Conservation (phyloP, 2,888 invertebrate species). For the Unio pictorum region DNA sequence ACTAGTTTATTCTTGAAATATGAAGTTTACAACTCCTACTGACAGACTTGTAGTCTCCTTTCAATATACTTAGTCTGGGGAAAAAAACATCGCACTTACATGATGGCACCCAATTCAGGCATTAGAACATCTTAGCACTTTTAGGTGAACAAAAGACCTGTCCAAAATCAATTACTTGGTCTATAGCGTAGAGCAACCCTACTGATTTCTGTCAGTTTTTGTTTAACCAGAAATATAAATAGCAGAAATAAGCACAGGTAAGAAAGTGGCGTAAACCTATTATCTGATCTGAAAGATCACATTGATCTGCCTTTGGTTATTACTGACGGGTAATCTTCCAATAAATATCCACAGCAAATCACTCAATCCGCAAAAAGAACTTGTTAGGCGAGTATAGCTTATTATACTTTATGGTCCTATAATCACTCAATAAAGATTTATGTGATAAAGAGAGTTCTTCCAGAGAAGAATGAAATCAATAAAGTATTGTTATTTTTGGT, state of each 20-base stretch:
- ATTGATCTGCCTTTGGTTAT: conserved; percentile 23
- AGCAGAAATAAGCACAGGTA: conserved; percentile 22
- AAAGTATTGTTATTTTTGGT: no score
- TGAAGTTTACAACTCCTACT: no score
- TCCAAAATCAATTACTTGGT: neutral
- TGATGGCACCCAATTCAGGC: no score
- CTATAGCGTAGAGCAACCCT: conserved; percentile 1
- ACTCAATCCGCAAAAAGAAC: no score
- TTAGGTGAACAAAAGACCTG: neutral
- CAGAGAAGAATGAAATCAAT: no score
- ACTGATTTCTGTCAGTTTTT: conserved; percentile 20
- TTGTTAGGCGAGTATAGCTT: no score
- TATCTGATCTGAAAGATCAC: conserved; percentile 20
- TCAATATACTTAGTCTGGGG: neutral
- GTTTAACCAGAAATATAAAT: conserved; percentile 26
- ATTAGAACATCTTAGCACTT: neutral
- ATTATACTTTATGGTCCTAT: no score
- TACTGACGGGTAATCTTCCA: conserved; percentile 10
- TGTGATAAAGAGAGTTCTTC: no score
- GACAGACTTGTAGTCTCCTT: no score
- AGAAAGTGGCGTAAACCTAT: conserved; percentile 35
- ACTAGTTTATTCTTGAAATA: no score
- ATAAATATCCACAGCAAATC: conserved; percentile 11
- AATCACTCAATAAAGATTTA: no score
- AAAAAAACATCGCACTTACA: neutral